Evolutionary conservation across 64 coral and sea anemone species (phyloP), one percentile per base, ranked within the genome.

Genomic region (Actinia equina): DNA sequence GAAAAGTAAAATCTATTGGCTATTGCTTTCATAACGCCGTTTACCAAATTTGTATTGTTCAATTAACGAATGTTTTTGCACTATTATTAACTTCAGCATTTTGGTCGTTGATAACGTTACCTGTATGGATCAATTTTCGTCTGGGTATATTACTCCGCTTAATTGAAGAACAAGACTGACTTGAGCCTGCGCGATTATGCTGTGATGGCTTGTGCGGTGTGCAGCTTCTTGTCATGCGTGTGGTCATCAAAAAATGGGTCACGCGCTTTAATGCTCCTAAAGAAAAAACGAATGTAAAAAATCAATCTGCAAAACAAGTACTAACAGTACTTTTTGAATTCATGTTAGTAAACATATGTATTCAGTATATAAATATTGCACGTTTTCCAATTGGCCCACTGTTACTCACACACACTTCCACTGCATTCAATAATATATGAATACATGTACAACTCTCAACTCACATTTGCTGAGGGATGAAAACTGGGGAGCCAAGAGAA

Each of bases 171-270:
- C 22, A 69, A 23, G 2, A 15, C 69, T 11, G 26, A 5, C 62
- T 4, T 74, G 69, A 74, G 69, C 69, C 44, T 5, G 30, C 0
- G 17, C 78, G 22, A 20, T 86, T 44, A 91, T 67, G 89, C 89
- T 51, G 83, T 91, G 19, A 91, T 85, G 63, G 70, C 52, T 19
- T 85, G 51, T 55, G 85, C 52, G 77, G 90, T 86, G 23, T 71
- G 74, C 78, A 97, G 17, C 57, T 98, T 98, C 20, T 78, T 60
- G 80, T 98, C 93, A 77, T 98, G 90, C 20, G 90, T 92, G 71
- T 94, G 92, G 71, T 98, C 96, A 84, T 94, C 96, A 30, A 91
- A 92, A 79, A 88, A 94, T 16, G 93, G 96, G 62, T 98, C 96
- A 80, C 93, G 85, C 22, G 96, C 93, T 77, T 98, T 98, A 52